These are phyloP conservation scores for Danio rerio DNA, from an alignment of 2,113 vertebrate genomes.

Conservation along the genomic window DNA sequence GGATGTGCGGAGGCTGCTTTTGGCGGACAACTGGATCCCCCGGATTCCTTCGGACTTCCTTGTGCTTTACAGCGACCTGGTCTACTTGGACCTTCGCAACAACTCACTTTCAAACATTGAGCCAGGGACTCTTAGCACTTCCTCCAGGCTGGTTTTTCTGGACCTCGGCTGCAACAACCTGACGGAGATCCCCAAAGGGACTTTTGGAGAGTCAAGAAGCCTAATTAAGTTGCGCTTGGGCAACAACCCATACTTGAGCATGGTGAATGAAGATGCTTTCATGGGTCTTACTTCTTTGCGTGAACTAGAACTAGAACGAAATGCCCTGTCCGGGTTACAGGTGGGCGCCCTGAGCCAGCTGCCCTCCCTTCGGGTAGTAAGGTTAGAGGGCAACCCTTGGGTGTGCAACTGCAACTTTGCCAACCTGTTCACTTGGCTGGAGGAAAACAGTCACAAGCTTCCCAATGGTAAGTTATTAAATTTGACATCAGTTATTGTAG, in stretches of 20 bases:
- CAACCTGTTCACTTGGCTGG: constrained; percentile 92
- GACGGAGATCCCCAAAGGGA: constrained; percentile 88
- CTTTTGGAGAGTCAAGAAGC: constrained; percentile 88
- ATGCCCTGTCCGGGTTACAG: constrained; percentile 86
- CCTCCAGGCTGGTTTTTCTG: constrained; percentile 91
- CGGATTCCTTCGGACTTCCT: constrained; percentile 92
- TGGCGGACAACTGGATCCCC: constrained; percentile 92
- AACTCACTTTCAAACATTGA: constrained; percentile 90
- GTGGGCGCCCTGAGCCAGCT: constrained; percentile 87
- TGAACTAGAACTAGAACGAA: constrained; percentile 92
- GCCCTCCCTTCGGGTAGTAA: constrained; percentile 87
- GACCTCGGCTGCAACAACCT: constrained; percentile 96
- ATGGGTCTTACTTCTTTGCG: constrained; percentile 89
- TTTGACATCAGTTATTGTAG: constrained; percentile 63
- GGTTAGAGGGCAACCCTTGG: constrained; percentile 97
- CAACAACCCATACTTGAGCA: constrained; percentile 88
- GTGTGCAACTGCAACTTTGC: constrained; percentile 96
- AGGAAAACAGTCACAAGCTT: constrained; percentile 91
- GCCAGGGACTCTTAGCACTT: constrained; percentile 91
- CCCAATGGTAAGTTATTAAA: constrained; percentile 87
- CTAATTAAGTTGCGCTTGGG: constrained; percentile 90
- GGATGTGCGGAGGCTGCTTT: constrained; percentile 91
- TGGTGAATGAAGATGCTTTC: constrained; percentile 91
- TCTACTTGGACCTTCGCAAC: constrained; percentile 95
- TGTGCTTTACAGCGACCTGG: constrained; percentile 93